A percentile compares a stretch with the other conserved stretches of the same genome.
Conservation (phyloP, 2,113 vertebrate species). For the Spea multiplicata region DNA sequence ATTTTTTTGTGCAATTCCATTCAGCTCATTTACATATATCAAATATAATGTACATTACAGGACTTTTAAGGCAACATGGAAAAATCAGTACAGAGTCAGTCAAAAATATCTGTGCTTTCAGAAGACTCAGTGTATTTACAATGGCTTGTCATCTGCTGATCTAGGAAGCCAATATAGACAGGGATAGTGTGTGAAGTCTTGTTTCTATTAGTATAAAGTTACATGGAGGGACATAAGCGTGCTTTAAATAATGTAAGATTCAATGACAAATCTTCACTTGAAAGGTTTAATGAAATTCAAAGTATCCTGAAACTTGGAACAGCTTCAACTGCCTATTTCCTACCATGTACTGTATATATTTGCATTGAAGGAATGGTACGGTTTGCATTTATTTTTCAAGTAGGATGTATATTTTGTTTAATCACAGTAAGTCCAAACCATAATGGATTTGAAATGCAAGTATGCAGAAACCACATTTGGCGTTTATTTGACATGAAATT, state of each 20-base stretch:
- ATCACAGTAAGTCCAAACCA: not conserved
- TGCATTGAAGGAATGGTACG: conserved; percentile 3
- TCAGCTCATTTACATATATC: conserved; percentile 5
- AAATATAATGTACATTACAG: conserved; percentile 4
- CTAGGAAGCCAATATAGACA: conserved; percentile 11
- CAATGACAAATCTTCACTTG: conserved; percentile 39
- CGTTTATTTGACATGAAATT: not conserved
- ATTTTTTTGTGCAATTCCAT: not conserved
- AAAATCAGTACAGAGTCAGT: conserved; percentile 15
- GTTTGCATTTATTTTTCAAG: conserved; percentile 13
- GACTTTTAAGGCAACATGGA: conserved; percentile 6
- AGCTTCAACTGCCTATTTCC: conserved; percentile 25
- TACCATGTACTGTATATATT: conserved; percentile 20
- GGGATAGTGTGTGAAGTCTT: conserved; percentile 22
- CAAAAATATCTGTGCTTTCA: not conserved
- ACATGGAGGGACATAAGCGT: not conserved
- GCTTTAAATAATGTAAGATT: conserved; percentile 30
- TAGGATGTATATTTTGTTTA: conserved; percentile 3
- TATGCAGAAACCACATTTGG: not conserved
- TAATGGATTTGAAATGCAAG: not conserved
- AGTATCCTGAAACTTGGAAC: conserved; percentile 4
- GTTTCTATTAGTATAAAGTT: conserved; percentile 28
- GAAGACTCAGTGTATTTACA: conserved; percentile 35
- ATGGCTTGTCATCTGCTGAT: conserved; percentile 11
- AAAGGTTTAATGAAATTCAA: conserved; percentile 31